phyloP scores from a whole-genome alignment of 2,888 invertebrate species.

The Leistus spinibarbis region DNA sequence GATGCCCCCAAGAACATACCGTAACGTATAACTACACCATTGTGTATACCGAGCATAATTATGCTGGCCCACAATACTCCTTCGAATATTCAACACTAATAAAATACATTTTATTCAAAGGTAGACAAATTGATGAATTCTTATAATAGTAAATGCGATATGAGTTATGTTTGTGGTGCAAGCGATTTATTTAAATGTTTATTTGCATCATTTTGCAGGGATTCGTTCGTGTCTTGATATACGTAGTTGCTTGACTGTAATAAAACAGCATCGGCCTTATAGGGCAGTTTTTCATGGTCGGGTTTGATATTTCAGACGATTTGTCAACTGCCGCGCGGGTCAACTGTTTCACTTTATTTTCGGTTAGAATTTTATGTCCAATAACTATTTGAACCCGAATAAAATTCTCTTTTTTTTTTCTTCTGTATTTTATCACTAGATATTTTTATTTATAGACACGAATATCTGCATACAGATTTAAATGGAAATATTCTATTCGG shows the following conservation, averaged over 20 bases:
- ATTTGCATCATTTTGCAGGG: background rate
- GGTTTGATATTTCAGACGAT: conserved; percentile 36
- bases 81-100: background rate
- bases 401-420: background rate
- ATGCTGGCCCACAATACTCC: background rate
- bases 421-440: background rate
- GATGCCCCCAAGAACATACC: background rate
- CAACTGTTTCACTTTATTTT: conserved; percentile 36
- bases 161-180: background rate
- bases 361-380: conserved; percentile 34
- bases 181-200: background rate
- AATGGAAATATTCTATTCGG: too few species aligned
- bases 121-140: background rate
- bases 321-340: conserved; percentile 31
- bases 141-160: background rate
- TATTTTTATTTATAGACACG: background rate
- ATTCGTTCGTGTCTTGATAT: background rate
- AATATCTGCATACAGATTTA: too few species aligned
- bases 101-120: background rate
- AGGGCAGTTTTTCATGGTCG: conserved; percentile 23
- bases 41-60: background rate
- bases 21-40: background rate
- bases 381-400: conserved; percentile 24
- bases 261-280: background rate
- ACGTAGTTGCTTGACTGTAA: background rate